Evolutionary conservation across 2,888 invertebrate genomes (phyloP).

Genomic region (Tetramorium bicarinatum): DNA sequence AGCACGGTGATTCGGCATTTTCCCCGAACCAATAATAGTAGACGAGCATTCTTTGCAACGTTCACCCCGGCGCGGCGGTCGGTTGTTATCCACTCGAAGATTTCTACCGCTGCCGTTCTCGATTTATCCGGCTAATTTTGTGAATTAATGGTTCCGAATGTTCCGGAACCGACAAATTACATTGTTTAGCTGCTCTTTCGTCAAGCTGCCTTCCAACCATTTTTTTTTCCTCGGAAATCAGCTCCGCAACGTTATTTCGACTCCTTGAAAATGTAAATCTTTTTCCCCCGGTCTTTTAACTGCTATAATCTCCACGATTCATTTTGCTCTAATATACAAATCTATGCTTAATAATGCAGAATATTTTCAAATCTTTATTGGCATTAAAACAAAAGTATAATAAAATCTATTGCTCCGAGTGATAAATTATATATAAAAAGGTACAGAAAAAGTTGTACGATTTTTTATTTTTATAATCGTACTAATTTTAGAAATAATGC

Average conservation of each 20-base stretch:
- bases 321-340: background rate
- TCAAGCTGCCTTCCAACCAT: constrained; percentile 25
- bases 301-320: constrained; percentile 16
- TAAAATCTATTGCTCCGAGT: background rate
- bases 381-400: background rate
- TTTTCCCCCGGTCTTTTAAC: constrained; percentile 33
- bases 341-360: background rate
- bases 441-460: background rate
- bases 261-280: constrained; percentile 47
- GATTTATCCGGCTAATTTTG: constrained; percentile 76
- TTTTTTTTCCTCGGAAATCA: constrained; percentile 31
- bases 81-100: constrained; percentile 60
- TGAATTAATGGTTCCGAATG: constrained; percentile 71
- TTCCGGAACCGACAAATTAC: constrained; percentile 66
- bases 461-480: background rate
- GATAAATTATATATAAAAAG: background rate
- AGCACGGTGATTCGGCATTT: constrained; percentile 67
- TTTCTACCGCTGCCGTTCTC: constrained; percentile 60
- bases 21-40: constrained; percentile 59
- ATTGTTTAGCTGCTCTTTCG: constrained; percentile 64
- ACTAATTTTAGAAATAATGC: background rate
- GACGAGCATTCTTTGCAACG: constrained; percentile 43
- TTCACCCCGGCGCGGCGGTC: constrained; percentile 7
- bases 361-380: constrained; percentile 3
- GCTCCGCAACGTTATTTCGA: constrained; percentile 28